Percentiles rank a stretch among this genome's conserved stretches.
phyloP scores from a whole-genome alignment of 2,888 invertebrate genomes.

The Pomacea canaliculata region DNA sequence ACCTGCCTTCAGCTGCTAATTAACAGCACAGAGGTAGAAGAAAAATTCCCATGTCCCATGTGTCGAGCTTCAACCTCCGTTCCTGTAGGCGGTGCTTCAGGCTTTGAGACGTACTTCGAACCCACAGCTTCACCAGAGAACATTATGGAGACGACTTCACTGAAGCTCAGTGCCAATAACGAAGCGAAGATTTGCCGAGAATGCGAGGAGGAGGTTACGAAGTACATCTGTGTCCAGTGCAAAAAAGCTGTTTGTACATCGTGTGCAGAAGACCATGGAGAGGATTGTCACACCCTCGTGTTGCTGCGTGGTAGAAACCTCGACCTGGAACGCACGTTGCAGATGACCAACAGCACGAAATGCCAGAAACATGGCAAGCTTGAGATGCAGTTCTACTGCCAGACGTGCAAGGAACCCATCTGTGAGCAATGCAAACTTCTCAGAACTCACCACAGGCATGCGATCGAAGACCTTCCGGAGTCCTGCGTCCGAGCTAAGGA shows the following conservation, averaged over 20 bases:
- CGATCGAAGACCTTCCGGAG: background rate
- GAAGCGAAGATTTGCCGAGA: background rate
- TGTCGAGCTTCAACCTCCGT: slow-evolving; percentile 4
- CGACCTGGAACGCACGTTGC: too few relatives aligned
- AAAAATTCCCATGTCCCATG: slow-evolving; percentile 10
- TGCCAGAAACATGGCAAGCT: slow-evolving; percentile 5
- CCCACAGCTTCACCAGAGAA: background rate
- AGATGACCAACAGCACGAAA: background rate
- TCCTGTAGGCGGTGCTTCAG: slow-evolving; percentile 15
- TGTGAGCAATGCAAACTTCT: slow-evolving; percentile 3
- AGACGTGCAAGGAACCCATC: background rate
- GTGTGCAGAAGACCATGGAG: slow-evolving; percentile 4
- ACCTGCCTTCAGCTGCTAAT: slow-evolving; percentile 14
- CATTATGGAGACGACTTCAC: background rate
- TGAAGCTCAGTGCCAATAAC: background rate
- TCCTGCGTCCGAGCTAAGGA: background rate
- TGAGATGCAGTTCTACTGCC: background rate
- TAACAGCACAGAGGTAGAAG: slow-evolving; percentile 1
- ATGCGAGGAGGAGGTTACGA: background rate
- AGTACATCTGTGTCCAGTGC: background rate
- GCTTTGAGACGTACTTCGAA: background rate
- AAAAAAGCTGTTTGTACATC: slow-evolving; percentile 1
- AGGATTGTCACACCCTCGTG: slow-evolving; percentile 5
- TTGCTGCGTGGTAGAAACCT: background rate
- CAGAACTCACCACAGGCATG: background rate